Evolutionary conservation across 2,888 invertebrate species (phyloP).

Genomic region (Barypeithes pellucidus): DNA sequence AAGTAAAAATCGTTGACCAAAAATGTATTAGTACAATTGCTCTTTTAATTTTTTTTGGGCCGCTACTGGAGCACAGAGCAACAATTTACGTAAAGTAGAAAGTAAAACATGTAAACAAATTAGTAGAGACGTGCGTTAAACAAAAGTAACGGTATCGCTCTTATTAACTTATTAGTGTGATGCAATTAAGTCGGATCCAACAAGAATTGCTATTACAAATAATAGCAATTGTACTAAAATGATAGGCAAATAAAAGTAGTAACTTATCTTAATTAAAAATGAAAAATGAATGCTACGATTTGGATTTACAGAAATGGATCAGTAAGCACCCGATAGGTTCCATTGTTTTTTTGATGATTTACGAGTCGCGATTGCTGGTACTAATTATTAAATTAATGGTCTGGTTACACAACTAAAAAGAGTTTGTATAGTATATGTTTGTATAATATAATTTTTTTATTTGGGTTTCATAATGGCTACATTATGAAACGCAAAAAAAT

Average conservation of each 20-base stretch:
- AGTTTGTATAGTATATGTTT: no score
- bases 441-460: no score
- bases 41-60: no score
- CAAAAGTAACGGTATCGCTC: conserved; percentile 37
- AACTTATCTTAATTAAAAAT: conserved; percentile 11
- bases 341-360: not conserved
- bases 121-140: conserved; percentile 35
- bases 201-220: not conserved
- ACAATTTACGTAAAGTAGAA: conserved; percentile 40
- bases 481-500: no score
- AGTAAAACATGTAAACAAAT: conserved; percentile 52
- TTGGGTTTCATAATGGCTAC: no score
- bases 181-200: not conserved
- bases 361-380: no score
- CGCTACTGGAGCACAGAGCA: not conserved
- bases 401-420: no score
- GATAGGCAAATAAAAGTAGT: conserved; percentile 1
- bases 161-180: not conserved
- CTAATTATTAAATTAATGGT: no score
- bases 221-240: not conserved
- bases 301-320: conserved; percentile 9
- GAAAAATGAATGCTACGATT: not conserved
- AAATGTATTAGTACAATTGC: no score
- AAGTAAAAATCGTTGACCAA: no score
- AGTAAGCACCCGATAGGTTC: not conserved